These are phyloP conservation scores for Sebastes steindachneri DNA, from an alignment of 2,797 vertebrate species.

Conservation along the genomic window DNA sequence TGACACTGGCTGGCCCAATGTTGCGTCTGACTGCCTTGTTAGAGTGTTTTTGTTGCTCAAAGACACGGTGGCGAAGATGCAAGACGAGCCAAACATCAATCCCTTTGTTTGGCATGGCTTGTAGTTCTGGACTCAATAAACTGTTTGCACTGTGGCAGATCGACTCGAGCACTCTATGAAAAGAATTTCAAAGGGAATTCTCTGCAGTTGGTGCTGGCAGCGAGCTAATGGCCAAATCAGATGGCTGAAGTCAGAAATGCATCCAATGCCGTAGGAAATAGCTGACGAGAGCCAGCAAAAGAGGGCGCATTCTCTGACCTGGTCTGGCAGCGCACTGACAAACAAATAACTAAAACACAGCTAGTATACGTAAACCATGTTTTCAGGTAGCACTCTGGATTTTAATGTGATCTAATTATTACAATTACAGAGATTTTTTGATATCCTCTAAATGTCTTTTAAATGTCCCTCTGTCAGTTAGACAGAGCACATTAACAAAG, in stretches of 20 bases:
- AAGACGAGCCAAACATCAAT: slow-evolving; percentile 36
- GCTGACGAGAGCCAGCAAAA: slow-evolving; percentile 21
- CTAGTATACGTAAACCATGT: background rate
- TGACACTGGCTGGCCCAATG: background rate
- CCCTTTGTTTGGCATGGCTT: slow-evolving; percentile 32
- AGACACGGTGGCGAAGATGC: slow-evolving; percentile 15
- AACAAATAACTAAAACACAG: slow-evolving; percentile 2
- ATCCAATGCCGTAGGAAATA: slow-evolving; percentile 31
- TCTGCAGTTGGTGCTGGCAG: slow-evolving; percentile 38
- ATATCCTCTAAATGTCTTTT: background rate
- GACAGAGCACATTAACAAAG: background rate
- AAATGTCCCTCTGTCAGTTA: background rate
- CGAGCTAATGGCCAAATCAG: slow-evolving; percentile 45
- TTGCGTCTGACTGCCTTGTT: slow-evolving; percentile 29
- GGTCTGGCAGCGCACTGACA: slow-evolving; percentile 3
- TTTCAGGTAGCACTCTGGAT: background rate
- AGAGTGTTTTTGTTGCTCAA: slow-evolving; percentile 31
- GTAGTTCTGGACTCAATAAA: slow-evolving; percentile 42
- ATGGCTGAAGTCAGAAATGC: slow-evolving; percentile 41
- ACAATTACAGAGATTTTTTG: background rate
- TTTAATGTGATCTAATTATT: background rate
- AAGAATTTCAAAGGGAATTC: slow-evolving; percentile 45
- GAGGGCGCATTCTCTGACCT: slow-evolving; percentile 16
- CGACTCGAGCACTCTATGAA: slow-evolving; percentile 28
- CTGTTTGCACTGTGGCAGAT: slow-evolving; percentile 35